Conservation (phyloP, 2,888 invertebrate genomes). For the Stegana nigrithorax region DNA sequence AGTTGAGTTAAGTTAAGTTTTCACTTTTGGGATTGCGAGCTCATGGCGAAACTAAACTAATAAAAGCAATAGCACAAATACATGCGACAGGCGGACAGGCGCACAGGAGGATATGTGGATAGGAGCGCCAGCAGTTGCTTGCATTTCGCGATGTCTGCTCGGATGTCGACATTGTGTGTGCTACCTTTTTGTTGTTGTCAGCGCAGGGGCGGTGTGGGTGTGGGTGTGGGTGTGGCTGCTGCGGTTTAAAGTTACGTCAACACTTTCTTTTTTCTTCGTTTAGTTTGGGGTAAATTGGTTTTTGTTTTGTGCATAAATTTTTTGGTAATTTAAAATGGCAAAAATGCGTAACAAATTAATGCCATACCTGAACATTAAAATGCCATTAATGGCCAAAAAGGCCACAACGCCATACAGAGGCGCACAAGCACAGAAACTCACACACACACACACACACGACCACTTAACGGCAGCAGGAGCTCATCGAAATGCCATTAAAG, state of each 20-base stretch:
- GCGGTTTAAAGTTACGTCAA: slow-evolving; percentile 51
- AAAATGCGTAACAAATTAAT: no score
- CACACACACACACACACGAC: not conserved
- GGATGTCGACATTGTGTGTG: slow-evolving; percentile 6
- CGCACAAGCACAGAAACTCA: no score
- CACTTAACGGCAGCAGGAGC: slow-evolving; percentile 37
- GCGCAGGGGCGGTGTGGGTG: slow-evolving; percentile 14
- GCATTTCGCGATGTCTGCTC: slow-evolving; percentile 34
- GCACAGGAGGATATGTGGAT: no score
- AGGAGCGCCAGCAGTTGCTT: not conserved
- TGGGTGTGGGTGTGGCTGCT: slow-evolving; percentile 13
- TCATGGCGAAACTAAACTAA: not conserved
- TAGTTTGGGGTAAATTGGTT: no score
- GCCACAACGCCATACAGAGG: no score
- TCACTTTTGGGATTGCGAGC: slow-evolving; percentile 24
- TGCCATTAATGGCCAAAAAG: no score
- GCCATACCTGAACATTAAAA: no score
- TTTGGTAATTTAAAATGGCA: no score
- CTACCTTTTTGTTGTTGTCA: slow-evolving; percentile 47
- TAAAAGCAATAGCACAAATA: slow-evolving; percentile 1
- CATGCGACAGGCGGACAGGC: slow-evolving; percentile 9
- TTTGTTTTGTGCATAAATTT: no score
- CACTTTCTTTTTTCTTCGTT: slow-evolving; percentile 51
- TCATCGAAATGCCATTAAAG: slow-evolving; percentile 60
- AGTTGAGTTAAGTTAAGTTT: slow-evolving; percentile 35